Base-by-base conservation (phyloP, 2,113 vertebrate species). In the Menura novaehollandiae region DNA sequence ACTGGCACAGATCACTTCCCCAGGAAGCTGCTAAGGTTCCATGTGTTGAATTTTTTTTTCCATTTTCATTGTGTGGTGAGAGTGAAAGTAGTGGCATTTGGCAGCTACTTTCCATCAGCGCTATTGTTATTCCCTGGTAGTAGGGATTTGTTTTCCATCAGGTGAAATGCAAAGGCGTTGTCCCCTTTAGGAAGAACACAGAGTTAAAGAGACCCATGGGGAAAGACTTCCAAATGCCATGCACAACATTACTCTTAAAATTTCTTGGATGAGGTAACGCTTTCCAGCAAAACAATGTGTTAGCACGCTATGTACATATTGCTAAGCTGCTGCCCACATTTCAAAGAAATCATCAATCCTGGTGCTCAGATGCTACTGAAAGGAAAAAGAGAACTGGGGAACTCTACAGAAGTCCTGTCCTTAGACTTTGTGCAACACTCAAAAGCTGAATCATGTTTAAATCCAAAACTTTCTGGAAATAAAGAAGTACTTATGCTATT, bases 31-130 rank as follows among this genome's bases (percentile, higher is more conserved):
- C 83, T 79, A 75, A 30, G 32, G 78, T 82, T 91, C 80, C 68
- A 49, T 33, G 15, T 56, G 93, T 72, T 86, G 35, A 85, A 32
- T 24, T 59, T 13, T 73, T 44, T 68, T 85, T 83, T 71, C 39
- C 24, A 68, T 64, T 85, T 88, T 68, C 88, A 96, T 95, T 96
- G 96, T 96, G 69, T 6, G 7, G 47, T 44, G 10, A 3, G 44
- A 93, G 88, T 68, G 90, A 95, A 94, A 92, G 91, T 14, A 5
- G 66, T 86, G 73, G 83, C 85, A 94, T 64, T 96, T 95, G 88
- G 76, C 93, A 86, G 76, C 58, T 24, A 60, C 72, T 63, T 80
- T 74, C 68, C 60, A 62, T 60, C 85, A 73, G 59, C 0, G 0
- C 76, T 90, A 78, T 67, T 97, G 94, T 91, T 94, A 59, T 27